phyloP scores from a whole-genome alignment of 2,888 invertebrate genomes.

The Mellilla xanthometata region DNA sequence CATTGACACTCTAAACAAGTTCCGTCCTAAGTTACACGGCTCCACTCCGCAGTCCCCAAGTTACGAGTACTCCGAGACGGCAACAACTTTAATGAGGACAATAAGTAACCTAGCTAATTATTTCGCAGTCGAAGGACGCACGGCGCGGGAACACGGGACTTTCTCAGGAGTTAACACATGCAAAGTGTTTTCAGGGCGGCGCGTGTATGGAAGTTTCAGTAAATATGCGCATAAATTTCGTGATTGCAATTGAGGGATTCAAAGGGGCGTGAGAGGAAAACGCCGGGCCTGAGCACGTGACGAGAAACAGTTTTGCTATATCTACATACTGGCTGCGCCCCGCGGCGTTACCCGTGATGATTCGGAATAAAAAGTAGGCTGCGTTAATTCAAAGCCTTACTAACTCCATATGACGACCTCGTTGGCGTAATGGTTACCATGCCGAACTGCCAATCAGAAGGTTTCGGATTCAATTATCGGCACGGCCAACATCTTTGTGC shows the following conservation, averaged over 20 bases:
- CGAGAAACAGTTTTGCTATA: neutral
- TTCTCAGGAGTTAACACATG: slow-evolving; percentile 28
- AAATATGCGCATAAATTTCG: slow-evolving; percentile 24
- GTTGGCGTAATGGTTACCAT: no score
- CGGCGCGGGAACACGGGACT: slow-evolving; percentile 33
- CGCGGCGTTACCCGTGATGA: no score
- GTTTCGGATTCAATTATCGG: no score
- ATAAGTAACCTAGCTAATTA: slow-evolving; percentile 53
- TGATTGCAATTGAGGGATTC: slow-evolving; percentile 23
- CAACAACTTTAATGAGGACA: slow-evolving; percentile 51
- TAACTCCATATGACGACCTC: no score
- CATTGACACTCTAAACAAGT: slow-evolving; percentile 60
- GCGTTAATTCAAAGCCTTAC: no score
- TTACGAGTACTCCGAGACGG: slow-evolving; percentile 39
- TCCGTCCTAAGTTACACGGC: slow-evolving; percentile 47
- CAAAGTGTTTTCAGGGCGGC: slow-evolving; percentile 23
- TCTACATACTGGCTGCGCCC: no score
- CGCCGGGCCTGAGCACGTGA: slow-evolving; percentile 12
- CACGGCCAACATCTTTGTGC: no score
- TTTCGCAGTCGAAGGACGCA: slow-evolving; percentile 40
- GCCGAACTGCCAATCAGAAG: no score
- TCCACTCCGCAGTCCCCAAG: slow-evolving; percentile 41
- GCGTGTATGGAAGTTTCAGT: slow-evolving; percentile 23
- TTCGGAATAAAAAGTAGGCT: no score
- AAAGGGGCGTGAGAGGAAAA: slow-evolving; percentile 17